Evolutionary conservation across 2,888 invertebrate genomes (phyloP).

Genomic region (Scrobipalpa atriplicella): DNA sequence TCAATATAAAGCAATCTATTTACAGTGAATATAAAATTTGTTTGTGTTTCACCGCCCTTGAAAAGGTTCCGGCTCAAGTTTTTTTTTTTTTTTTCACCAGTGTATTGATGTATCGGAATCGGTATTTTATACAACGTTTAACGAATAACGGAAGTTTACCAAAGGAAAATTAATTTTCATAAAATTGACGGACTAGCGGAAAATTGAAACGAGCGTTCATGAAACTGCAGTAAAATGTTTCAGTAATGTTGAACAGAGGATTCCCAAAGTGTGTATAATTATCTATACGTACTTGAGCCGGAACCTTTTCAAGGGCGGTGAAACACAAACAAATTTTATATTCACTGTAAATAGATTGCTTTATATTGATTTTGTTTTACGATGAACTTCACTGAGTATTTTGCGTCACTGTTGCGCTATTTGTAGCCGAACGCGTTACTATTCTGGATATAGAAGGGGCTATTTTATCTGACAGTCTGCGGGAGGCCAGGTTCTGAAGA

Average conservation of each 20-base stretch:
- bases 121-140: not conserved
- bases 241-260: too few species aligned
- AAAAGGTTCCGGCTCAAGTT: constrained; percentile 49
- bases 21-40: constrained; percentile 65
- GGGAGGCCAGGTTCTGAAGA: not conserved
- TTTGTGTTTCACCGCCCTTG: constrained; percentile 71
- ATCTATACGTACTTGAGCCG: too few species aligned
- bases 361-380: constrained; percentile 54
- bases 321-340: constrained; percentile 70
- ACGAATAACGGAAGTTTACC: too few species aligned
- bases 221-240: too few species aligned
- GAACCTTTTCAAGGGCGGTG: constrained; percentile 68
- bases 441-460: constrained; percentile 23
- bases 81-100: not conserved
- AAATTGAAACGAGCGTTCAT: too few species aligned
- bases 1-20: constrained; percentile 62
- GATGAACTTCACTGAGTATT: constrained; percentile 50
- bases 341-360: constrained; percentile 62
- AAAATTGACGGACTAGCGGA: too few species aligned
- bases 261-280: too few species aligned
- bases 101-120: constrained; percentile 41
- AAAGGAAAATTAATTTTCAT: too few species aligned
- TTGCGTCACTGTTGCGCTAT: constrained; percentile 56
- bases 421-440: constrained; percentile 41
- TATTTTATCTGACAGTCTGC: constrained; percentile 21